Percentiles rank a stretch among this genome's conserved stretches.
These are phyloP conservation scores for Lophius piscatorius DNA, from an alignment of 2,113 vertebrate species.

Conservation along the genomic window DNA sequence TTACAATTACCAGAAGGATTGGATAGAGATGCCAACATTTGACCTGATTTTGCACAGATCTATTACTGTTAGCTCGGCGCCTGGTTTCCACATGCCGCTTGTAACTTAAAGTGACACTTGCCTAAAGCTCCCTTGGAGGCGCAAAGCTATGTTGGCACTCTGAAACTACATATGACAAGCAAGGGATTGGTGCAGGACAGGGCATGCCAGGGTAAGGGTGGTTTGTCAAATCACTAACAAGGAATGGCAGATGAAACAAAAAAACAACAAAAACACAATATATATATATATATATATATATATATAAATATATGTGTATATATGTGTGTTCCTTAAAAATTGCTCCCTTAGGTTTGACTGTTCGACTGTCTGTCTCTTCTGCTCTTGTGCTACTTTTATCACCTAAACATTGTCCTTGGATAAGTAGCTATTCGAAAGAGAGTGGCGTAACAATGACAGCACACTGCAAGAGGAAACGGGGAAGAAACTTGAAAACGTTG, in stretches of 20 bases:
- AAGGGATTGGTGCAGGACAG: conserved; percentile 57
- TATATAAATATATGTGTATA: conserved; percentile 23
- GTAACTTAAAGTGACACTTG: conserved; percentile 97
- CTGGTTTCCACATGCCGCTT: conserved; percentile 86
- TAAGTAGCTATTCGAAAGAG: conserved; percentile 43
- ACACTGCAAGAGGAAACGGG: conserved; percentile 1
- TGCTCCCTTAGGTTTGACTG: conserved; percentile 1
- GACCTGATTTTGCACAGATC: conserved; percentile 96
- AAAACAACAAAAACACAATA: background rate
- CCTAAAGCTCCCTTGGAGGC: conserved; percentile 92
- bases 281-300: conserved; percentile 33
- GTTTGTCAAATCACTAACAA: conserved; percentile 37
- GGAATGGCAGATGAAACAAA: conserved; percentile 16
- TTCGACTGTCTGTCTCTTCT: conserved; percentile 26
- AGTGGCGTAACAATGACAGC: conserved; percentile 9
- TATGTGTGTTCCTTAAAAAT: no score
- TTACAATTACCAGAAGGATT: conserved; percentile 71
- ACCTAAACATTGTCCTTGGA: conserved; percentile 44
- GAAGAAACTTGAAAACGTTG: background rate
- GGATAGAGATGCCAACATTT: conserved; percentile 77
- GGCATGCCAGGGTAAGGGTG: conserved; percentile 48
- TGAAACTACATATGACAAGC: conserved; percentile 92
- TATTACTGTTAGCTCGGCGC: conserved; percentile 90
- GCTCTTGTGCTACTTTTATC: conserved; percentile 33
- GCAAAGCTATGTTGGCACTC: conserved; percentile 86